Percentiles rank a stretch among this genome's conserved stretches.
phyloP scores from a whole-genome alignment of 2,113 vertebrate species.

The Tachysurus fulvidraco region DNA sequence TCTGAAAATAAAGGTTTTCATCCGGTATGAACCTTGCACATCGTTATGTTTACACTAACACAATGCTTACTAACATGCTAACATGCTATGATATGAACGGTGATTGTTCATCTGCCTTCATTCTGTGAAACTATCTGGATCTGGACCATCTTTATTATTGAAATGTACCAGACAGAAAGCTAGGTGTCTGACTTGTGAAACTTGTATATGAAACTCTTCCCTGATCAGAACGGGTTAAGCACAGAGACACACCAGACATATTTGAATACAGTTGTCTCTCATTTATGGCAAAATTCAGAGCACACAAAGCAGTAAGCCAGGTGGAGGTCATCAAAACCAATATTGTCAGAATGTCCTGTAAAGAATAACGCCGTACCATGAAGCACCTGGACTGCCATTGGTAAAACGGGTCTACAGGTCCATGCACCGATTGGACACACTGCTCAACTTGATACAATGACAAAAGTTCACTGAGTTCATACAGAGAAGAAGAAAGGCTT shows the following conservation, averaged over 20 bases:
- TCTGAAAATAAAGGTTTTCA: no score
- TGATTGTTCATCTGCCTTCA: not conserved
- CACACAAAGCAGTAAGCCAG: slow-evolving; percentile 5
- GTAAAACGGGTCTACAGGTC: slow-evolving; percentile 13
- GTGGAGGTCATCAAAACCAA: slow-evolving; percentile 22
- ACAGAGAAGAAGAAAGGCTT: slow-evolving; percentile 38
- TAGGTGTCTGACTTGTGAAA: not conserved
- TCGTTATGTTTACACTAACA: no score
- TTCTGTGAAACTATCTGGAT: not conserved
- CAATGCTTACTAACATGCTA: not conserved
- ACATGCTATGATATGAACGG: not conserved
- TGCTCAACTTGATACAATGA: slow-evolving; percentile 22
- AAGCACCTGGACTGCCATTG: slow-evolving; percentile 22
- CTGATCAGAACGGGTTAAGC: not conserved
- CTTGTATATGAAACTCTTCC: not conserved
- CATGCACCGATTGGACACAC: slow-evolving; percentile 16
- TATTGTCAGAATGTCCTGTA: slow-evolving; percentile 32
- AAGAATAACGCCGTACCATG: not conserved
- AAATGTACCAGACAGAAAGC: slow-evolving; percentile 3
- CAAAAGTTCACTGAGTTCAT: slow-evolving; percentile 46
- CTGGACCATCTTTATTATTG: not conserved
- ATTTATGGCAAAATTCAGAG: slow-evolving; percentile 2
- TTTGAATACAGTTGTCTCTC: slow-evolving; percentile 4
- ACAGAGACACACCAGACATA: not conserved
- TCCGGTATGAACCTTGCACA: not conserved